Evolutionary conservation across 2,797 vertebrate species (phyloP), one percentile per base, ranked within the genome.

Genomic region (Ctenopoma multispine): DNA sequence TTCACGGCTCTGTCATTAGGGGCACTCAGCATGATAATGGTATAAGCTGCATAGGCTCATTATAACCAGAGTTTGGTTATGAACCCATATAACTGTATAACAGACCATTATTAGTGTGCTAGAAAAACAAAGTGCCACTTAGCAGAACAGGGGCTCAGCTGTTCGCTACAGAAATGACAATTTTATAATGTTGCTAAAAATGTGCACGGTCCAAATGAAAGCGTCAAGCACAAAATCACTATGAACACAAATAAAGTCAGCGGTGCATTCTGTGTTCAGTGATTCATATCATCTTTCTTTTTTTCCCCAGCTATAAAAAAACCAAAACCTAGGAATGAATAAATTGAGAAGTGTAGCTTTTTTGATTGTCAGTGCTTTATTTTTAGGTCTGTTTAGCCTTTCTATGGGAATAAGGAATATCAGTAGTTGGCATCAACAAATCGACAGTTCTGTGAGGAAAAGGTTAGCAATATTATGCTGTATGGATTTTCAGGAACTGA

Each of bases 1-100:
- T 76, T 77, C 80, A 76, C 75, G 27, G 54, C 24, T 66, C 64
- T 80, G 74, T 72, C 77, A 51, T 84, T 68, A 70, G 61, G 43
- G 80, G 63, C 80, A 60, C 72, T 84, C 81, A 69, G 70, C 44
- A 51, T 57, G 53, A 61, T 83, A 78, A 77, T 65, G 4, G 57
- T 67, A 41, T 75, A 66, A 83, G 75, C 71, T 69, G 73, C 20
- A 46, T 51, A 6, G 57, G 20, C 61, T 85, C 63, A 71, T 83
- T 77, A 77, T 59, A 63, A 77, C 56, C 57, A 31, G 54, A 56
- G 67, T 82, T 82, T 69, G 68, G 55, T 83, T 83, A 60, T 18
- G 36, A 51, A 74, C 67, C 65, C 44, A 14, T n/a, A 60, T 40
- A 75, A 65, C 59, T 70, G 47, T 8, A 62, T 80, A 59, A 79